phyloP scores from a whole-genome alignment of 2,888 invertebrate species.

The Pristionchus exspectatus region DNA sequence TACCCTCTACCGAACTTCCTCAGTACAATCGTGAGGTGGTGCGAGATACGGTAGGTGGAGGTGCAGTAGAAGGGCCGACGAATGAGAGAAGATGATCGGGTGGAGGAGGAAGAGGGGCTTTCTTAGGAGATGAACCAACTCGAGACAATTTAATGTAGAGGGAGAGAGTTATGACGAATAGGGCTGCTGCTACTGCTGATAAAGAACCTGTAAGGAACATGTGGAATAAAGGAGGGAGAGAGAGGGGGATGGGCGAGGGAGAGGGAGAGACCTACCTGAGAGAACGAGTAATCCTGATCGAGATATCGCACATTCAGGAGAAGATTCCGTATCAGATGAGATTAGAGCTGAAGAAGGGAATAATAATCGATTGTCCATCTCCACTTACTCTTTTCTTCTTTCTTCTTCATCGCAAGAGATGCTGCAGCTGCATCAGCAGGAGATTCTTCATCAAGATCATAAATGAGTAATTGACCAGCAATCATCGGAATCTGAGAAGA shows the following conservation, averaged over 20 bases:
- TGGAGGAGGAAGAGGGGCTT: conserved; percentile 46
- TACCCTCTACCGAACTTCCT: background rate
- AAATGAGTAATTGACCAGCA: conserved; percentile 77
- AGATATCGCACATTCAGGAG: conserved; percentile 65
- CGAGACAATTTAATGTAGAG: conserved; percentile 57
- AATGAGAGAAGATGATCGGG: conserved; percentile 52
- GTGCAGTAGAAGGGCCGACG: conserved; percentile 35
- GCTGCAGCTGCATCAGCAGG: conserved; percentile 59
- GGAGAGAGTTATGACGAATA: conserved; percentile 57
- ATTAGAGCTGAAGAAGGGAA: background rate
- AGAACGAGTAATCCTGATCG: conserved; percentile 67
- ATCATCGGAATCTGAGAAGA: conserved; percentile 68
- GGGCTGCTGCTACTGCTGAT: conserved; percentile 55
- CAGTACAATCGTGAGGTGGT: conserved; percentile 49
- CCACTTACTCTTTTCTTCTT: conserved; percentile 47
- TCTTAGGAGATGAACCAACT: conserved; percentile 21
- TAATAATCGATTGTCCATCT: background rate
- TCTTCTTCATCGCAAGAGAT: background rate
- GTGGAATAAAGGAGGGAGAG: background rate
- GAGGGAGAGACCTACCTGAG: conserved; percentile 57
- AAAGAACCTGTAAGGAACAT: background rate
- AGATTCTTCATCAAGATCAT: conserved; percentile 78
- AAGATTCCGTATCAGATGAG: conserved; percentile 30
- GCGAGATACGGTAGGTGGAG: conserved; percentile 44
- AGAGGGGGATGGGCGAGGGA: background rate